phyloP scores from a whole-genome alignment of 2,888 invertebrate genomes.

The Troides aeacus region DNA sequence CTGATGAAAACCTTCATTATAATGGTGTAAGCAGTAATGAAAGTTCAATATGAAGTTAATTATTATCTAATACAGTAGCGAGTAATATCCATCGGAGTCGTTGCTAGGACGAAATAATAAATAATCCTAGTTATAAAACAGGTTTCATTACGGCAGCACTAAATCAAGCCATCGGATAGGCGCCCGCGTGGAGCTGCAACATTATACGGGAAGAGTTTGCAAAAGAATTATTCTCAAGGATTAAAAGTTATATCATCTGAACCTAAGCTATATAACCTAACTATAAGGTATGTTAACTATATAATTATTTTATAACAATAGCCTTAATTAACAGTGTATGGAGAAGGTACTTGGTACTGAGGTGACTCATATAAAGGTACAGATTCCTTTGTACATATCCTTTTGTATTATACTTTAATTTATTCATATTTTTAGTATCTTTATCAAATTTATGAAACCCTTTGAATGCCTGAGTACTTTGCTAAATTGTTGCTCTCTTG shows the following conservation, averaged over 20 bases:
- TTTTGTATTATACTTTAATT: too few relatives aligned
- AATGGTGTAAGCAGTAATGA: not conserved
- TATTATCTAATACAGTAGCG: slow-evolving; percentile 72
- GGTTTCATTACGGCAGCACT: slow-evolving; percentile 76
- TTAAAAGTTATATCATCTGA: not conserved
- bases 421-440: not conserved
- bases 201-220: slow-evolving; percentile 46
- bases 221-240: slow-evolving; percentile 36
- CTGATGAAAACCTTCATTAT: not conserved
- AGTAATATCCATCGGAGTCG: slow-evolving; percentile 57
- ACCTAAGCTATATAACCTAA: too few relatives aligned
- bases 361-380: too few relatives aligned
- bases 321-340: too few relatives aligned
- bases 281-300: too few relatives aligned
- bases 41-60: slow-evolving; percentile 53
- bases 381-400: too few relatives aligned
- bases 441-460: slow-evolving; percentile 8
- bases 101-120: slow-evolving; percentile 73
- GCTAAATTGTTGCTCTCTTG: slow-evolving; percentile 54
- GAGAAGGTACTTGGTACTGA: too few relatives aligned
- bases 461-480: slow-evolving; percentile 51
- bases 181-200: slow-evolving; percentile 49
- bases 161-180: slow-evolving; percentile 75
- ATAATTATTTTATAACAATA: too few relatives aligned
- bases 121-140: slow-evolving; percentile 77